phyloP scores from a whole-genome alignment of 2,888 invertebrate genomes.

The Pollenia labialis region DNA sequence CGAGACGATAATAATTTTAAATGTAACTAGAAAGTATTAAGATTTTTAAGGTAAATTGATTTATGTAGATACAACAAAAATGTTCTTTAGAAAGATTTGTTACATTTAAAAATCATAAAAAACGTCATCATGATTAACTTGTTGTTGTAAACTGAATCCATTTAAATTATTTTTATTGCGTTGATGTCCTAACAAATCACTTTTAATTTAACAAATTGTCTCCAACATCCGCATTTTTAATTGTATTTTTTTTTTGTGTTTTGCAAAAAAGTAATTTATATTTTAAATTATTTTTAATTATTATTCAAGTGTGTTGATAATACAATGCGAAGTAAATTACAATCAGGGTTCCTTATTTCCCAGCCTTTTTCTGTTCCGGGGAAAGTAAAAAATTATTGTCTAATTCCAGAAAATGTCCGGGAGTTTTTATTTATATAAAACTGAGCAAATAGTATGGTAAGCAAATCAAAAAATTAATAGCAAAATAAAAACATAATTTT shows the following conservation, averaged over 20 bases:
- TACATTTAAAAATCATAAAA: neutral
- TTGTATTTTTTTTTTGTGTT: neutral
- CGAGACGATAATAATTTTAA: neutral
- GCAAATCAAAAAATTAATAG: too few relatives aligned
- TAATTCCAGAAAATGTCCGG: too few relatives aligned
- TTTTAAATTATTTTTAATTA: constrained; percentile 39
- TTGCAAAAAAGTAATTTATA: neutral
- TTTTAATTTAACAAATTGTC: constrained; percentile 29
- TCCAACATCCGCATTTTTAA: constrained; percentile 48
- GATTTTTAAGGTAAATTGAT: neutral
- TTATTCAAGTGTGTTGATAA: constrained; percentile 14
- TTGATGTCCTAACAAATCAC: constrained; percentile 31
- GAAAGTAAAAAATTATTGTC: too few relatives aligned
- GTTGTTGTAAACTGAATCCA: neutral
- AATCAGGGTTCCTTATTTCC: neutral
- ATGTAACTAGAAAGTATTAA: neutral
- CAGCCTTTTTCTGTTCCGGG: too few relatives aligned
- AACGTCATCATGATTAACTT: neutral
- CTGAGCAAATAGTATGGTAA: too few relatives aligned
- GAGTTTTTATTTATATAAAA: too few relatives aligned
- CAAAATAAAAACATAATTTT: too few relatives aligned
- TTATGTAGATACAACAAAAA: neutral
- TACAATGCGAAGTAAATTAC: neutral
- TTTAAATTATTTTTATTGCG: constrained; percentile 16
- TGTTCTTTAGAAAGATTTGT: too few relatives aligned